These are phyloP conservation scores for Procambarus clarkii DNA, from an alignment of 1,140 invertebrate species.

Conservation along the genomic window DNA sequence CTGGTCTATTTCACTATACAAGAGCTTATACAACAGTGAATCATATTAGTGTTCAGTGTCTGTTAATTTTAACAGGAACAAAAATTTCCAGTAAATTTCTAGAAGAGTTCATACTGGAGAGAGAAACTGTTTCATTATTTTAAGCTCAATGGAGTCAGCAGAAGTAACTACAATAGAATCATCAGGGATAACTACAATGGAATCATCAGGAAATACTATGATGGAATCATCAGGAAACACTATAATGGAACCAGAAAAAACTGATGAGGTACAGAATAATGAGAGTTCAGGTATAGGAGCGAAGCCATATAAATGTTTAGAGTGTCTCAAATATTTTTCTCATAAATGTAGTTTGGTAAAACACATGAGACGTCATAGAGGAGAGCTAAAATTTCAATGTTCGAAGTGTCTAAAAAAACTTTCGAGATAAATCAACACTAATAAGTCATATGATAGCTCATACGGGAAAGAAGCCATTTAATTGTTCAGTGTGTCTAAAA, in stretches of 20 bases:
- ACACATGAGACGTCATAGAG: not conserved
- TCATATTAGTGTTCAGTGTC: constrained; percentile 40
- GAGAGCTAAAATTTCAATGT: not conserved
- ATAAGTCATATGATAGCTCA: constrained; percentile 19
- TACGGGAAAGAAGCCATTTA: not conserved
- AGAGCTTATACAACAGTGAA: not conserved
- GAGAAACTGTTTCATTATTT: not conserved
- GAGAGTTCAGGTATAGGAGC: not conserved
- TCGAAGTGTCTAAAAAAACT: not conserved
- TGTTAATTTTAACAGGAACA: not conserved
- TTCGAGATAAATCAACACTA: not conserved
- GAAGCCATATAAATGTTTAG: not conserved
- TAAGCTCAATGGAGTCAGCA: too few species aligned
- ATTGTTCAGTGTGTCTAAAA: not conserved
- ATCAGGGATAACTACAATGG: too few species aligned
- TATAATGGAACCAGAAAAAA: too few species aligned
- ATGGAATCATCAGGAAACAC: too few species aligned
- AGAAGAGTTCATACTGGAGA: constrained; percentile 15
- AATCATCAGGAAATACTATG: too few species aligned
- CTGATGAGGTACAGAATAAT: too few species aligned
- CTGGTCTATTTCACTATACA: too few species aligned
- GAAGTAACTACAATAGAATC: too few species aligned
- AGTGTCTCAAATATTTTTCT: constrained; percentile 5
- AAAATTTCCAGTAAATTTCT: not conserved
- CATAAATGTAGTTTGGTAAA: not conserved